Percentiles rank a stretch among this genome's conserved stretches.
These are phyloP conservation scores for Heliconius charithonia DNA, from an alignment of 2,888 invertebrate species.

Conservation along the genomic window DNA sequence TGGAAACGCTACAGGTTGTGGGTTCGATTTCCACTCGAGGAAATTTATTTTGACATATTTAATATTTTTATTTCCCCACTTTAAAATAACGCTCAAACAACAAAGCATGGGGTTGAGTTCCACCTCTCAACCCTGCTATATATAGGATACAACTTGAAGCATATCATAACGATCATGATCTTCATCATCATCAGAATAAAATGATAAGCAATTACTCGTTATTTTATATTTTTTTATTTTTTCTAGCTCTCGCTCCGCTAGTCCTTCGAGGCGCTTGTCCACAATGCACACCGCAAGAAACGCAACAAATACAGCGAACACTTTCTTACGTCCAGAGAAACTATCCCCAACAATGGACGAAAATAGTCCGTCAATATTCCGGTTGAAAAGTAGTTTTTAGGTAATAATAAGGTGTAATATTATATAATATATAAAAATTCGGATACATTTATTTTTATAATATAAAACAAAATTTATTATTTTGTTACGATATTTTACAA, in stretches of 20 bases:
- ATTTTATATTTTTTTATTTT: slow-evolving; percentile 35
- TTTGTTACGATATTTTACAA: background rate
- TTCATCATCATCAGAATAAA: background rate
- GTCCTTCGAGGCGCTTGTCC: slow-evolving; percentile 89
- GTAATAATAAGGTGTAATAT: background rate
- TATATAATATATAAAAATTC: background rate
- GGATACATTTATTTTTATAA: background rate
- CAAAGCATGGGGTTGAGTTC: too few species aligned
- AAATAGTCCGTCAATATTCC: slow-evolving; percentile 87
- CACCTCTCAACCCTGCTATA: background rate
- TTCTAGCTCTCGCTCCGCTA: slow-evolving; percentile 88
- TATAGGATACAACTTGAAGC: too few species aligned
- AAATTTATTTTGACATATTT: too few species aligned
- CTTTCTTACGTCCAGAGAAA: slow-evolving; percentile 89
- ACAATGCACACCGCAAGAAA: slow-evolving; percentile 87
- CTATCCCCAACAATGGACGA: slow-evolving; percentile 90
- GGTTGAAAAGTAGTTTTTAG: slow-evolving; percentile 65
- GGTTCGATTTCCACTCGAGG: too few species aligned
- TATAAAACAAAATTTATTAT: background rate
- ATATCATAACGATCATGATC: too few species aligned
- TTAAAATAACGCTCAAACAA: too few species aligned
- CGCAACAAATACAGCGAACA: slow-evolving; percentile 89
- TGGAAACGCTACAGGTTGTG: too few species aligned
- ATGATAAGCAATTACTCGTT: background rate
- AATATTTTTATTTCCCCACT: too few species aligned